phyloP scores from a whole-genome alignment of 2,113 vertebrate species.

The Microcebus lehilahytsara region DNA sequence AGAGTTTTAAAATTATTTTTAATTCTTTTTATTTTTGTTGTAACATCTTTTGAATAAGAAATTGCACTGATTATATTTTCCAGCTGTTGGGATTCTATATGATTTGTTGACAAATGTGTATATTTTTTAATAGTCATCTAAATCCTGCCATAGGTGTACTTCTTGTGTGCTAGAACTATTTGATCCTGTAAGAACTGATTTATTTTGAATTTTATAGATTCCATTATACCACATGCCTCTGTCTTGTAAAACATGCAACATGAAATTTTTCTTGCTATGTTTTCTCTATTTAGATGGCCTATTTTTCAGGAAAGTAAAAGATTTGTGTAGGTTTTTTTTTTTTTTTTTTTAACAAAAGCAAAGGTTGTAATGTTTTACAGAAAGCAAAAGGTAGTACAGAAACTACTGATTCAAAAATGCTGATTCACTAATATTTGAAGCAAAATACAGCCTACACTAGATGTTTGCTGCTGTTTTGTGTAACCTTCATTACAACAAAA shows the following conservation, averaged over 20 bases:
- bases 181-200: background rate
- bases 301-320: background rate
- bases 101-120: background rate
- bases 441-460: background rate
- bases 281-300: background rate
- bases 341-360: background rate
- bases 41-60: background rate
- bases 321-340: background rate
- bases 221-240: background rate
- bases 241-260: background rate
- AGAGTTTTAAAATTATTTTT: background rate
- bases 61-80: background rate
- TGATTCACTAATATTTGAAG: background rate
- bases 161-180: background rate
- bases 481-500: background rate
- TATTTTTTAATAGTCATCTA: background rate
- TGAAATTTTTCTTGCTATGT: background rate
- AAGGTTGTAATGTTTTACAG: background rate
- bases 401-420: background rate
- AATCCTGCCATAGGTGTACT: background rate
- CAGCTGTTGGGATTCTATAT: background rate
- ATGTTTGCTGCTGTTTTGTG: background rate
- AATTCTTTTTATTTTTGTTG: background rate
- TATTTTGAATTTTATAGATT: conserved; percentile 9
- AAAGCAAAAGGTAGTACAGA: background rate